phyloP scores from a whole-genome alignment of 2,888 invertebrate species.

The Ormyrus pomaceus region DNA sequence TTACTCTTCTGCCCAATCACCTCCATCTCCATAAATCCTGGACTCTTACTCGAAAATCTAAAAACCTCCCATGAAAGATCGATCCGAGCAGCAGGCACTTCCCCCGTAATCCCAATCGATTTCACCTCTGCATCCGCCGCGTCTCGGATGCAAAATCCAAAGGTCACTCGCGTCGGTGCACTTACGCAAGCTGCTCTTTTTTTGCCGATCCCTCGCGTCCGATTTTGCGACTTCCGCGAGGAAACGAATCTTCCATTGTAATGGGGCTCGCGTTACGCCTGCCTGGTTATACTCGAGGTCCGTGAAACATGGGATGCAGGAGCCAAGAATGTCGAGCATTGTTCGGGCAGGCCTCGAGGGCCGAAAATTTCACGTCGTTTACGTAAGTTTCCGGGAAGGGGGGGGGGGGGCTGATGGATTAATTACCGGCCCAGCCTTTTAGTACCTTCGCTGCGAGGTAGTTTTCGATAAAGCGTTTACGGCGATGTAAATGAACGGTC shows the following conservation, averaged over 20 bases:
- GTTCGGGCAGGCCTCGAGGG: too few species aligned
- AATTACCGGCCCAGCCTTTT: too few species aligned
- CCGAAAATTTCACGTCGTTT: too few species aligned
- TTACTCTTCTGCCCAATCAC: too few species aligned
- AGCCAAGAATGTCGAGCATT: background rate
- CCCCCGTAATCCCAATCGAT: conserved; percentile 24
- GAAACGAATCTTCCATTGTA: conserved; percentile 61
- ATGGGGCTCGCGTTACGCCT: conserved; percentile 44
- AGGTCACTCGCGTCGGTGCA: conserved; percentile 8
- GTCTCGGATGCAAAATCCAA: conserved; percentile 15
- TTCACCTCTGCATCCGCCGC: conserved; percentile 10
- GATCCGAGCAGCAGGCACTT: too few species aligned
- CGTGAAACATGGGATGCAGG: conserved; percentile 24
- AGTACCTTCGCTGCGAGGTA: too few species aligned
- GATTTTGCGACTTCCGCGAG: conserved; percentile 61
- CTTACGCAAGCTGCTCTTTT: conserved; percentile 10
- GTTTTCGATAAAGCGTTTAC: background rate
- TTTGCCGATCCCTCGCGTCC: conserved; percentile 5
- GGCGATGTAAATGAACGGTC: background rate
- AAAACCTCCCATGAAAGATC: too few species aligned
- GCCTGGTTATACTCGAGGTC: background rate
- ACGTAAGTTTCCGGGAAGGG: too few species aligned
- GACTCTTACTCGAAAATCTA: too few species aligned
- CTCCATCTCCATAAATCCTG: too few species aligned
- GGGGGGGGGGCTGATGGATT: too few species aligned